Evolutionary conservation across 1,140 invertebrate species (phyloP).

Genomic region (Drosophila serrata): DNA sequence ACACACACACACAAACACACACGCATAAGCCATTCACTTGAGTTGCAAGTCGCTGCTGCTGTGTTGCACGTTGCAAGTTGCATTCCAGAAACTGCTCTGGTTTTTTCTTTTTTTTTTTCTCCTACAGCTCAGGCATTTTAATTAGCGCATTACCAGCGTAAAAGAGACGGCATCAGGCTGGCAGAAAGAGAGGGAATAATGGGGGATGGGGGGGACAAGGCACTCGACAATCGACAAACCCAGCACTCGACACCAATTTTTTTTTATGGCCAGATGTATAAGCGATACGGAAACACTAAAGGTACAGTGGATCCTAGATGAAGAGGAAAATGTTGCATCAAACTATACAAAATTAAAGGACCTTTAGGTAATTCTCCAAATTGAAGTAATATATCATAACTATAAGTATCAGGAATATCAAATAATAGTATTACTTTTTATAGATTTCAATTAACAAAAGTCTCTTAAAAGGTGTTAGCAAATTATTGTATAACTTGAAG

Average conservation of each 20-base stretch:
- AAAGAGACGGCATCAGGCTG: background rate
- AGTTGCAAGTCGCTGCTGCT: conserved; percentile 2
- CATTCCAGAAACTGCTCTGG: conserved; percentile 23
- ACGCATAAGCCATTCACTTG: conserved; percentile 3
- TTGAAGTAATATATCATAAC: background rate
- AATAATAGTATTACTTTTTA: too few relatives aligned
- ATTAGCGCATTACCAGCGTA: conserved; percentile 68
- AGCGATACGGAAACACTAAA: conserved; percentile 9
- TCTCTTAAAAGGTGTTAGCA: too few relatives aligned
- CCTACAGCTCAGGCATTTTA: conserved; percentile 54
- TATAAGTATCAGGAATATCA: too few relatives aligned
- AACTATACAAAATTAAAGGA: too few relatives aligned
- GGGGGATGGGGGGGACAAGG: conserved; percentile 9
- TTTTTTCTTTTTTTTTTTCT: background rate
- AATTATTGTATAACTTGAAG: too few relatives aligned
- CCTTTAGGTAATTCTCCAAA: background rate
- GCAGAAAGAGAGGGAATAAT: background rate
- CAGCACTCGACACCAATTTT: conserved; percentile 52
- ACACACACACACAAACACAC: background rate
- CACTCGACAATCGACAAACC: conserved; percentile 52
- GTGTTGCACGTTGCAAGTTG: conserved; percentile 15
- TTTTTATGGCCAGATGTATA: conserved; percentile 33
- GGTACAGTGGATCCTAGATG: background rate
- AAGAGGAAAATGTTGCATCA: too few relatives aligned
- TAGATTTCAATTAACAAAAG: too few relatives aligned